Conservation (phyloP, 2,888 invertebrate genomes). For the Eubasilissa splendida region DNA sequence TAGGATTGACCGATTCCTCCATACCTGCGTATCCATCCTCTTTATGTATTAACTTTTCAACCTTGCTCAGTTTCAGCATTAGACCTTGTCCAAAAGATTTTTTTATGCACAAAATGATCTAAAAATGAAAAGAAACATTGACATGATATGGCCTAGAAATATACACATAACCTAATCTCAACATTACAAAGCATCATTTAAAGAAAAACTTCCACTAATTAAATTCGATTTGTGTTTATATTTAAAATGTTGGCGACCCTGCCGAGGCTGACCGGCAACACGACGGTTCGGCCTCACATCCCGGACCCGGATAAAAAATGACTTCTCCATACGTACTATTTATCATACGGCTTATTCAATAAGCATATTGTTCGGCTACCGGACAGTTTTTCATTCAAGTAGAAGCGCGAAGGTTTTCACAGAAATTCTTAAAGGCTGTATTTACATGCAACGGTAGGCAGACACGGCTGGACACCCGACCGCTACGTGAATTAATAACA, state of each 20-base stretch:
- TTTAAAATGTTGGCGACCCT: background rate
- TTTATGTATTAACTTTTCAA: too few species aligned
- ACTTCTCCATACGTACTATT: conserved; percentile 50
- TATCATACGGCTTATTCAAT: conserved; percentile 56
- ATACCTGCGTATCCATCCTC: too few species aligned
- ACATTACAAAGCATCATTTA: too few species aligned
- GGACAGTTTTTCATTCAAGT: conserved; percentile 53
- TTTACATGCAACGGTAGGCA: conserved; percentile 45
- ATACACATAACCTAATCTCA: too few species aligned
- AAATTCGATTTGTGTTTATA: background rate
- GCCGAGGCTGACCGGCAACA: background rate
- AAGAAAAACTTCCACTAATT: too few species aligned
- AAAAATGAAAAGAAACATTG: too few species aligned
- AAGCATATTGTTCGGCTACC: conserved; percentile 56
- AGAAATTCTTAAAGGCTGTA: conserved; percentile 39
- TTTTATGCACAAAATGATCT: too few species aligned
- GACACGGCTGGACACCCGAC: background rate
- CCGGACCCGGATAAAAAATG: conserved; percentile 30
- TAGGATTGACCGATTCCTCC: too few species aligned
- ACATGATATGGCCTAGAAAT: too few species aligned
- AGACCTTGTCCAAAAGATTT: too few species aligned
- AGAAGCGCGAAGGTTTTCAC: conserved; percentile 17
- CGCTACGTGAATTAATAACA: conserved; percentile 23
- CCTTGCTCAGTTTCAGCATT: too few species aligned
- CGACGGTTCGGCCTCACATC: conserved; percentile 5